phyloP scores from a whole-genome alignment of 2,888 invertebrate species.

The Agelastica alni region DNA sequence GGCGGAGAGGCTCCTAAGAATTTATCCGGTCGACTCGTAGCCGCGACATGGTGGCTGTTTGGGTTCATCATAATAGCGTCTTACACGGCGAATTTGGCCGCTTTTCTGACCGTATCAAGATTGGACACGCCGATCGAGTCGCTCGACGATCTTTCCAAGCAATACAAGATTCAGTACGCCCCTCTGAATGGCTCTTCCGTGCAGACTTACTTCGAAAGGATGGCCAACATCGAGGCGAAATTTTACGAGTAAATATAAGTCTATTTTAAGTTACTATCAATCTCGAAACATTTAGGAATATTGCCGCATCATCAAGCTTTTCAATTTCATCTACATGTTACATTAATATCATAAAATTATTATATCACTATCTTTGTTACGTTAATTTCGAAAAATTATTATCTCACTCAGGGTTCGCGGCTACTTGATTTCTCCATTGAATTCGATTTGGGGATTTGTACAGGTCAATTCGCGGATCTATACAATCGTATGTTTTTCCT shows the following conservation, averaged over 20 bases:
- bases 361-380: too few species aligned
- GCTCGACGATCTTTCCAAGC: slow-evolving; percentile 88
- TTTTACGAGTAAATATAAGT: slow-evolving; percentile 88
- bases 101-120: slow-evolving; percentile 92
- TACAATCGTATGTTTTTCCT: too few species aligned
- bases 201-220: slow-evolving; percentile 92
- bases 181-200: slow-evolving; percentile 86
- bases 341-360: too few species aligned
- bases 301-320: too few species aligned
- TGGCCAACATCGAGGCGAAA: slow-evolving; percentile 92
- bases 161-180: slow-evolving; percentile 93
- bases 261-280: too few species aligned
- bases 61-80: slow-evolving; percentile 99
- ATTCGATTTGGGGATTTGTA: too few species aligned
- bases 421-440: too few species aligned
- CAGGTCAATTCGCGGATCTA: too few species aligned
- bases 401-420: too few species aligned
- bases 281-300: too few species aligned
- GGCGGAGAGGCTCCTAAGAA: slow-evolving; percentile 97
- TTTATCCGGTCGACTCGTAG: slow-evolving; percentile 83
- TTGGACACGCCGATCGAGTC: slow-evolving; percentile 92
- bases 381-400: too few species aligned
- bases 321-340: too few species aligned
- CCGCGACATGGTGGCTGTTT: slow-evolving; percentile 99
- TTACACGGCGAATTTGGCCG: slow-evolving; percentile 97